Base-by-base conservation (phyloP, 2,888 invertebrate species). In the Cerastis leucographa region DNA sequence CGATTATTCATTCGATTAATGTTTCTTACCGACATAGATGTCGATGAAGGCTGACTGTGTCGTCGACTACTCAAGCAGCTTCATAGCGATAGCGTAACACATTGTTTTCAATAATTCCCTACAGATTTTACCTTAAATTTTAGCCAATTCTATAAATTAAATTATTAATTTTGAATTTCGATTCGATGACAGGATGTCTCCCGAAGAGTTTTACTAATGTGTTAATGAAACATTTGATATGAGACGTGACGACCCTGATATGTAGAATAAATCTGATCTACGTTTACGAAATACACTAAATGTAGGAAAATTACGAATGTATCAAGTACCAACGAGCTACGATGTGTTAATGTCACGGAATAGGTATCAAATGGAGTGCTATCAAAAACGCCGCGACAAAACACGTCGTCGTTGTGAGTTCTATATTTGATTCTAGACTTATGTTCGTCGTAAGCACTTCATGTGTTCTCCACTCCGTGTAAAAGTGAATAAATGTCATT, bases 101-200 rank as follows among this genome's bases (percentile, higher is more conserved):
- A 88, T 92, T 90, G 64, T 87, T 88, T 85, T 87, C 89, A 90
- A 91, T 92, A 92, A 93, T 92, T 89, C 88, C 89, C 94, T 94
- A 94, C 92, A 84, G 92, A 86, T 92, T 92, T 92, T 92, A 93
- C 91, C 91, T 90, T 90, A 90, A 91, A 83, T 90, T 92, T 93
- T 94, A 94, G 94, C 95, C 95, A 95, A 95, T 95, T 89, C 91
- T 94, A 93, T 91, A 94, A 94, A 93, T 93, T 91, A 93, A 91
- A 91, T 89, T 88, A 90, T 89, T 90, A 90, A 91, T 94, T 94
- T 94, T 92, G 91, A 90, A 82, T 91, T 86, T 88, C 78, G 83
- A 82, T 90, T 93, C 91, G 92, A 94, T 93, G 92, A 93, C 93
- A 92, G 91, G 89, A 88, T 88, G 83, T 91, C 90, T 91, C 89